Conservation (phyloP, 2,888 invertebrate species). For the Aleiodes alternator region DNA sequence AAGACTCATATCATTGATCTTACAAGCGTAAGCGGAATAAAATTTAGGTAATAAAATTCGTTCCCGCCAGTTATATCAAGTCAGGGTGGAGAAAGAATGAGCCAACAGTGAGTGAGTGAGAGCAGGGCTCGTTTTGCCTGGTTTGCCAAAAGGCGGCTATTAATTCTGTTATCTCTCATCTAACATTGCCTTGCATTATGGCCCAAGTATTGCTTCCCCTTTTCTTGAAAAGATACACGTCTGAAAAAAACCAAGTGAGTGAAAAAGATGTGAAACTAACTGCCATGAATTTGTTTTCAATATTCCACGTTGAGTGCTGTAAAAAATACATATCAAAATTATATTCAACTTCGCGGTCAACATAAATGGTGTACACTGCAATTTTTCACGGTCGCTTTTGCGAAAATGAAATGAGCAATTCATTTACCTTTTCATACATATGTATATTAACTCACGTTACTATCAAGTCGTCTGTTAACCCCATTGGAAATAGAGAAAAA, state of each 20-base stretch:
- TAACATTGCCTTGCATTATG: conserved; percentile 56
- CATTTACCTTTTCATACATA: conserved; percentile 1
- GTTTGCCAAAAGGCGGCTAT: conserved; percentile 73
- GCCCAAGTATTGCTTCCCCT: conserved; percentile 21
- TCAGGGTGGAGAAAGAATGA: conserved; percentile 51
- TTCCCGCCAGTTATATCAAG: conserved; percentile 70
- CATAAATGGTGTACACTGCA: conserved; percentile 6
- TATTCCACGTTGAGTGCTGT: conserved; percentile 60
- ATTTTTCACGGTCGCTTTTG: neutral
- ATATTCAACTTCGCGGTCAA: conserved; percentile 13
- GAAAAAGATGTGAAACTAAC: conserved; percentile 34
- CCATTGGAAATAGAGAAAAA: conserved; percentile 2
- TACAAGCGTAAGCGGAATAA: conserved; percentile 40
- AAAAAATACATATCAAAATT: conserved; percentile 50
- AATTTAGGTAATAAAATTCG: conserved; percentile 75
- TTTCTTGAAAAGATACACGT: conserved; percentile 31
- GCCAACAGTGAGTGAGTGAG: conserved; percentile 46
- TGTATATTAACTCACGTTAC: conserved; percentile 14
- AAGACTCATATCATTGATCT: conserved; percentile 45
- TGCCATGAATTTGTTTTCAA: conserved; percentile 58
- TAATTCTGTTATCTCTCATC: conserved; percentile 74
- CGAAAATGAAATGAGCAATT: conserved; percentile 13
- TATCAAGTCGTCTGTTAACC: conserved; percentile 42
- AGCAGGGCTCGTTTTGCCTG: conserved; percentile 48
- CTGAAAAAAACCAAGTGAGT: conserved; percentile 36